Evolutionary conservation across 2,113 vertebrate genomes (phyloP), one percentile per base, ranked within the genome.

Genomic region (Sinosuthora webbiana): DNA sequence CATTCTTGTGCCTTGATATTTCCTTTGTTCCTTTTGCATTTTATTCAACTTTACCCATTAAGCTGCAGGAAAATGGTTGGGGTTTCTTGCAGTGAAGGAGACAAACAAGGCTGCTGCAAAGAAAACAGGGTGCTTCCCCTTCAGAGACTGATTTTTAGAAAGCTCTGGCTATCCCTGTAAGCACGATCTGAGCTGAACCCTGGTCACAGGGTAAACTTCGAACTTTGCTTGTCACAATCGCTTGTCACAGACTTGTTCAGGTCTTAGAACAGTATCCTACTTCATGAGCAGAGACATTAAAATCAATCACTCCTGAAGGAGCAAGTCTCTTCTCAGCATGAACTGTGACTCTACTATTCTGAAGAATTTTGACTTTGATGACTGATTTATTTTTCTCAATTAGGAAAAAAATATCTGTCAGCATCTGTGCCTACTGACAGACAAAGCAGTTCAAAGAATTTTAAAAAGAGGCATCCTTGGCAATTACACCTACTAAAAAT

Each of bases 401-500:
- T 89, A 75, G 39, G 42, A 83, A 87, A 83, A 89, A 96, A 68
- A 31, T 7, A 71, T 18, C 60, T 90, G 87, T 68, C 75, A 68
- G 69, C 15, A 8, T 24, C 30, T 91, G 82, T 70, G 30, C 64
- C 57, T 89, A 75, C 69, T 87, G 88, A 42, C 50, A 95, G 88
- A 94, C 86, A 93, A 55, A 8, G 45, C 42, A 96, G 63, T 95
- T 77, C 25, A 95, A 96, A 95, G 92, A 19, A 89, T 87, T 92
- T 93, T 83, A 44, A 86, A 94, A 89, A 63, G 91, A 91, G 87
- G 50, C 60, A 84, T 92, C 75, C 83, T 90, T 83, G 80, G 87
- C 92, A 96, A 95, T 91, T 92, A 89, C 41, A 94, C 80, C 89
- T 86, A 57, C 67, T 89, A 92, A 94, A 94, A 96, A 94, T 95